A percentile compares a stretch with the other conserved stretches of the same genome.
These are phyloP conservation scores for Sipha maydis DNA, from an alignment of 2,888 invertebrate genomes.

Conservation along the genomic window DNA sequence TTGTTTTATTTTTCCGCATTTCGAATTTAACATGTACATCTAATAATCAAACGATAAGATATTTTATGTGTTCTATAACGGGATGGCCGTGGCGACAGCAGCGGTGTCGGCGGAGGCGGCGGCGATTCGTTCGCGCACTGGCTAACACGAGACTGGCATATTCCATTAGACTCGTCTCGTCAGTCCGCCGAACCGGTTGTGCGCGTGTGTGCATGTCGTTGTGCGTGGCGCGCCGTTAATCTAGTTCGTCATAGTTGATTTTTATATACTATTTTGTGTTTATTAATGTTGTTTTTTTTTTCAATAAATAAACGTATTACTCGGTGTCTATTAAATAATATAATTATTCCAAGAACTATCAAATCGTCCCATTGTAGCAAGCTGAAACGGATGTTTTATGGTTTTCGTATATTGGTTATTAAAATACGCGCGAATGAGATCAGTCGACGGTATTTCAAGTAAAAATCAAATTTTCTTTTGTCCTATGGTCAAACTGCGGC, in stretches of 20 bases:
- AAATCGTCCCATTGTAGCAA: not conserved
- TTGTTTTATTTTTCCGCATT: not conserved
- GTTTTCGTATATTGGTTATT: not conserved
- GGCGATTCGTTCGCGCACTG: not conserved
- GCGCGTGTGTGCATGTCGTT: not conserved
- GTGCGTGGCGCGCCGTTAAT: not conserved
- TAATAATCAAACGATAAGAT: not conserved
- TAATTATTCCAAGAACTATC: too few relatives aligned
- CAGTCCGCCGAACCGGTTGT: conserved; percentile 55
- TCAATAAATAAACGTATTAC: too few relatives aligned
- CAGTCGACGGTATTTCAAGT: not conserved
- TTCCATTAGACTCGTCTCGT: conserved; percentile 40
- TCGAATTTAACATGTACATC: not conserved
- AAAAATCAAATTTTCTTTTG: not conserved
- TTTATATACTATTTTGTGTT: not conserved
- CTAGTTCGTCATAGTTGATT: not conserved
- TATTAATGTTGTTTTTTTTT: not conserved
- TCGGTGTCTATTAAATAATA: too few relatives aligned
- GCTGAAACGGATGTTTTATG: not conserved
- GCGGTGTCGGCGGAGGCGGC: not conserved
- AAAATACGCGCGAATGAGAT: not conserved
- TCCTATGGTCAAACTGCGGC: not conserved
- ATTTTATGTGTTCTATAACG: not conserved
- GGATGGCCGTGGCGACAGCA: not conserved
- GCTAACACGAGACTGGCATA: not conserved